A percentile compares a stretch with the other conserved stretches of the same genome.
Evolutionary conservation across 2,888 invertebrate genomes (phyloP).

Genomic region (Drosophila prostipennis): DNA sequence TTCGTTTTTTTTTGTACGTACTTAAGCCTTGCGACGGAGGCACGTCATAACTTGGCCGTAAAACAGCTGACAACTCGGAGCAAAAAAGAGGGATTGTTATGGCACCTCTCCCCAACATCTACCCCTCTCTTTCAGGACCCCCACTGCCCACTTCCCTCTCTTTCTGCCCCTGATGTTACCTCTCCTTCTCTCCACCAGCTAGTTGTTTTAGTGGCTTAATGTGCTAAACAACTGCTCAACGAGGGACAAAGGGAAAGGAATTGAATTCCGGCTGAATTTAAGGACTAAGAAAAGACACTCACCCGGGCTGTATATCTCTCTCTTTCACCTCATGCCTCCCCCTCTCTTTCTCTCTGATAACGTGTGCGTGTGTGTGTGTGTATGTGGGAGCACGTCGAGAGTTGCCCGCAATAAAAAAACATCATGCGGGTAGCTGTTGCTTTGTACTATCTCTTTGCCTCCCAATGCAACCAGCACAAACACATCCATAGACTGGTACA

Average conservation of each 20-base stretch:
- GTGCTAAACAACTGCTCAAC: slow-evolving; percentile 65
- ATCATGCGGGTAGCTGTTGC: slow-evolving; percentile 46
- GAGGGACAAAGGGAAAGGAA: slow-evolving; percentile 48
- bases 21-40: slow-evolving; percentile 66
- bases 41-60: slow-evolving; percentile 74
- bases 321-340: not conserved
- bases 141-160: not conserved
- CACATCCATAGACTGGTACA: not conserved
- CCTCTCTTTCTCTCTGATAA: not conserved
- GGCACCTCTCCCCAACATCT: slow-evolving; percentile 7
- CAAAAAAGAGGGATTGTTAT: slow-evolving; percentile 28
- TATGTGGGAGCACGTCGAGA: slow-evolving; percentile 12
- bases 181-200: slow-evolving; percentile 14
- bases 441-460: slow-evolving; percentile 13
- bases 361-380: slow-evolving; percentile 12
- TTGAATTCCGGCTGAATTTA: slow-evolving; percentile 50
- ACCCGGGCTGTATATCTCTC: not conserved
- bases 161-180: not conserved
- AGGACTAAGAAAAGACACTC: slow-evolving; percentile 48
- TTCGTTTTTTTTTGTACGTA: slow-evolving; percentile 30
- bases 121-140: not conserved
- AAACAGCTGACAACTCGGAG: slow-evolving; percentile 69
- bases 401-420: slow-evolving; percentile 31
- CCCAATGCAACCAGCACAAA: not conserved
- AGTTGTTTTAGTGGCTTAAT: slow-evolving; percentile 72